phyloP scores from a whole-genome alignment of 2,888 invertebrate species.

The Crepidodera aurea region DNA sequence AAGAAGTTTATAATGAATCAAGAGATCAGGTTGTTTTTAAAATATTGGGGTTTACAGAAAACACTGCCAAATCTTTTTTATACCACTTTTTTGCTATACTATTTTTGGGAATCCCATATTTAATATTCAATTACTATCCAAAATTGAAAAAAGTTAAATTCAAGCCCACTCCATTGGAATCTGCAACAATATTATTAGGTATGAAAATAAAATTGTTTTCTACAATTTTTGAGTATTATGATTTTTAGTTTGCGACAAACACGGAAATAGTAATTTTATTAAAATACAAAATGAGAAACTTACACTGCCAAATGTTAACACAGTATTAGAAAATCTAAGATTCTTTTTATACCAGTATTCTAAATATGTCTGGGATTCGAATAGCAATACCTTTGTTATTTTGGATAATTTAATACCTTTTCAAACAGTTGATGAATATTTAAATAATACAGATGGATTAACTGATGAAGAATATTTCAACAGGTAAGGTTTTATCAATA shows the following conservation, averaged over 20 bases:
- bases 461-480: conserved; percentile 66
- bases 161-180: conserved; percentile 11
- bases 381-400: conserved; percentile 63
- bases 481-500: conserved; percentile 62
- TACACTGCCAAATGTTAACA: conserved; percentile 54
- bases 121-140: conserved; percentile 22
- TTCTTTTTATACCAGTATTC: conserved; percentile 68
- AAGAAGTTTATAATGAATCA: conserved; percentile 18
- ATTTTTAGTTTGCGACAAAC: conserved; percentile 24
- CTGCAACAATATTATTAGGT: conserved; percentile 29
- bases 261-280: conserved; percentile 6
- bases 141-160: conserved; percentile 28
- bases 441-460: conserved; percentile 66
- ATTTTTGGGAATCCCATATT: conserved; percentile 32
- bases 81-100: conserved; percentile 23
- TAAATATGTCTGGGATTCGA: conserved; percentile 66
- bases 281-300: conserved; percentile 43
- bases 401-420: conserved; percentile 61
- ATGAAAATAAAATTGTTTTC: neutral
- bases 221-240: neutral
- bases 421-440: conserved; percentile 62
- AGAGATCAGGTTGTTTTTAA: conserved; percentile 18
- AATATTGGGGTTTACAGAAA: conserved; percentile 13
- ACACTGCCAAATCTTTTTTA: conserved; percentile 5
- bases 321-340: conserved; percentile 51